Percentiles rank a stretch among this genome's conserved stretches.
phyloP scores from a whole-genome alignment of 2,888 invertebrate species.

The Phyllotreta striolata region DNA sequence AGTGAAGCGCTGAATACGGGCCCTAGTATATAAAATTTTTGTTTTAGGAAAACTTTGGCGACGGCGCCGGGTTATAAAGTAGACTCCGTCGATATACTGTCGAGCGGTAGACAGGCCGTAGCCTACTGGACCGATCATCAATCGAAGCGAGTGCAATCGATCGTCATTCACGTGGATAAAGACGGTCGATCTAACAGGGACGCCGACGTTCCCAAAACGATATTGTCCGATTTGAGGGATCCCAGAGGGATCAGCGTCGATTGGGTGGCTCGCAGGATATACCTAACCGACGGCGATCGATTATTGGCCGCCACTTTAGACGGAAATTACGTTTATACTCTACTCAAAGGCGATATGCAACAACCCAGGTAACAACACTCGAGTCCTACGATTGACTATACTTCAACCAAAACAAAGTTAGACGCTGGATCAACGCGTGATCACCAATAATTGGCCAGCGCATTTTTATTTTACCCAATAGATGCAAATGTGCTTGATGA shows the following conservation, averaged over 20 bases:
- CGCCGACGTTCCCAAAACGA: slow-evolving; percentile 50
- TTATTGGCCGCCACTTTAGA: slow-evolving; percentile 65
- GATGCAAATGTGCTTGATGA: too few relatives aligned
- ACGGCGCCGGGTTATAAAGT: slow-evolving; percentile 63
- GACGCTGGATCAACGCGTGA: too few relatives aligned
- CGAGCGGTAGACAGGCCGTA: slow-evolving; percentile 49
- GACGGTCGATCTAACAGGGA: slow-evolving; percentile 48
- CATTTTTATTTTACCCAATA: too few relatives aligned
- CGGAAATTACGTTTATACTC: slow-evolving; percentile 66
- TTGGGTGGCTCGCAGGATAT: slow-evolving; percentile 72
- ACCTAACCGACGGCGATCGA: slow-evolving; percentile 69
- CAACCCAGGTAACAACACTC: slow-evolving; percentile 62
- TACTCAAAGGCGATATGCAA: slow-evolving; percentile 64
- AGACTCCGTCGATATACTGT: slow-evolving; percentile 65
- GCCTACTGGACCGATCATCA: slow-evolving; percentile 64
- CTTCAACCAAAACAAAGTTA: too few relatives aligned
- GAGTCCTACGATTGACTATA: too few relatives aligned
- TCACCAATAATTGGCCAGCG: too few relatives aligned
- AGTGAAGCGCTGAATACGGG: too few relatives aligned
- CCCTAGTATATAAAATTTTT: too few relatives aligned
- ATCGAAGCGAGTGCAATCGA: slow-evolving; percentile 60
- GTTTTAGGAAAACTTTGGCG: slow-evolving; percentile 54
- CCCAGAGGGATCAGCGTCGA: slow-evolving; percentile 81
- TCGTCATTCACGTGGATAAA: slow-evolving; percentile 52
- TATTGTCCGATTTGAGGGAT: slow-evolving; percentile 65